These are phyloP conservation scores for Romanomermis culicivorax DNA, from an alignment of 2,888 invertebrate genomes.

Conservation along the genomic window DNA sequence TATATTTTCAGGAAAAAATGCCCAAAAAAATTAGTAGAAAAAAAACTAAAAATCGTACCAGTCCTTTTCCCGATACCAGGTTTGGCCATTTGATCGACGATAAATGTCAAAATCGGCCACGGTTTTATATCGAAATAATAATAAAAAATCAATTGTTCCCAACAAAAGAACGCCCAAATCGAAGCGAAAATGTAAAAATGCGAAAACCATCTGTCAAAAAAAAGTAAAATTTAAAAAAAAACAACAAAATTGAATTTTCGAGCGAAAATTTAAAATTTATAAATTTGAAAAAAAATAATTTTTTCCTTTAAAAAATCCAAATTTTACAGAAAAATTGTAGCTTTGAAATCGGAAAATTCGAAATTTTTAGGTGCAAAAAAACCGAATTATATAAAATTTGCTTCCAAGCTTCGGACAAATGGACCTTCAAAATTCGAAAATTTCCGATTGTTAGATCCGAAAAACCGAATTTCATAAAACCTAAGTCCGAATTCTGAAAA, in stretches of 20 bases:
- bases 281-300: background rate
- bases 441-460: too few relatives aligned
- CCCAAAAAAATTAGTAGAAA: too few relatives aligned
- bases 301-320: background rate
- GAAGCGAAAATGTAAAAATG: constrained; percentile 57
- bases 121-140: background rate
- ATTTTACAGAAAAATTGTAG: too few relatives aligned
- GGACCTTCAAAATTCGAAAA: too few relatives aligned
- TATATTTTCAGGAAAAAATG: too few relatives aligned
- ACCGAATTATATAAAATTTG: too few relatives aligned
- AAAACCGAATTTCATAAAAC: too few relatives aligned
- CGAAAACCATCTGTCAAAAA: constrained; percentile 41
- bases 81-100: background rate
- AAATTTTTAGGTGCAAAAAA: too few relatives aligned
- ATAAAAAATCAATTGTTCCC: background rate
- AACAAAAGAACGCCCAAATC: constrained; percentile 35
- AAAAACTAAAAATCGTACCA: too few relatives aligned
- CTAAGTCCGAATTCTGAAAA: too few relatives aligned
- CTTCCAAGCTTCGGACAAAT: too few relatives aligned
- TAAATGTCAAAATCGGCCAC: background rate
- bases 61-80: background rate
- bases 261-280: background rate
- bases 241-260: background rate
- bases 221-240: background rate
- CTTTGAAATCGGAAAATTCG: too few relatives aligned